A percentile compares a stretch with the other conserved stretches of the same genome.
These are phyloP conservation scores for Onychostoma macrolepis DNA, from an alignment of 2,113 vertebrate species.

Conservation along the genomic window DNA sequence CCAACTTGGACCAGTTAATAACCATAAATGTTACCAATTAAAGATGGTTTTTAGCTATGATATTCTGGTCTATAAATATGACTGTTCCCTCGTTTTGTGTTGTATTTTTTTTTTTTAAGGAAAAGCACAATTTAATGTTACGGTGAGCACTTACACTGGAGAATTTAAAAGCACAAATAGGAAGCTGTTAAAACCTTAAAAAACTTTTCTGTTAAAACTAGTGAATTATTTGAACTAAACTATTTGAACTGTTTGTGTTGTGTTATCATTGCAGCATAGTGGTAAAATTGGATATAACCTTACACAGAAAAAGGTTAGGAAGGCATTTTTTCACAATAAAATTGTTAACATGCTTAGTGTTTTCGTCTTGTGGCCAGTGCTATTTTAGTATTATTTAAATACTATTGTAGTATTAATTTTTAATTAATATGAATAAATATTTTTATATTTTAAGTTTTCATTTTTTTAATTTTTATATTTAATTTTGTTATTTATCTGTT, in stretches of 20 bases:
- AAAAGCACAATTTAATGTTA: not conserved
- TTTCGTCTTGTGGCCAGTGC: not conserved
- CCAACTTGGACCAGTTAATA: not conserved
- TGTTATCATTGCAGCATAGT: not conserved
- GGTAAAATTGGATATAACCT: not conserved
- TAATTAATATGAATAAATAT: no score
- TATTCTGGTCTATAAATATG: not conserved
- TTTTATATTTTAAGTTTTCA: no score
- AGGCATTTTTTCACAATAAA: not conserved
- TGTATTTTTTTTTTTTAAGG: no score
- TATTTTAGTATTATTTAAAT: not conserved
- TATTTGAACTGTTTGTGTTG: not conserved
- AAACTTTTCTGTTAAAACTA: not conserved
- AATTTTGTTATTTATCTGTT: no score
- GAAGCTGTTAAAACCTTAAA: not conserved
- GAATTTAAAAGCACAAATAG: not conserved
- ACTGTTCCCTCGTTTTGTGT: not conserved
- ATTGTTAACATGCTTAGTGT: not conserved
- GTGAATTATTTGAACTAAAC: not conserved
- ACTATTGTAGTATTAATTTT: no score
- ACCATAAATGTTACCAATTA: slow-evolving; percentile 22
- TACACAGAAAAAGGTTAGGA: not conserved
- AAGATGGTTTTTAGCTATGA: not conserved
- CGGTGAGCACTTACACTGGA: not conserved
- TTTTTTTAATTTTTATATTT: no score